Evolutionary conservation across 2,888 invertebrate species (phyloP).

Genomic region (Gibbula magus): DNA sequence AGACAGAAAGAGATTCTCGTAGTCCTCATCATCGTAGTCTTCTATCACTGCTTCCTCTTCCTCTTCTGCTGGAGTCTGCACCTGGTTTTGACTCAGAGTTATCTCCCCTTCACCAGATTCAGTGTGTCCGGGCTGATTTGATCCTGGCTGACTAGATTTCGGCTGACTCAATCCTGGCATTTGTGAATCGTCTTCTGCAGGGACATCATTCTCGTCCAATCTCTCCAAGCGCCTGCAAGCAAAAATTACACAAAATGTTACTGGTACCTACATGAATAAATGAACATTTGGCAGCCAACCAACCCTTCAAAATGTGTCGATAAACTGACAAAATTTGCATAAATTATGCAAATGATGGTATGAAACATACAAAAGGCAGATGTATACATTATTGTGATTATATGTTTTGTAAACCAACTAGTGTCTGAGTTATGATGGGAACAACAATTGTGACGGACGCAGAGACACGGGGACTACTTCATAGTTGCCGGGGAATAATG

Average conservation of each 20-base stretch:
- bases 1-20: constrained; percentile 12
- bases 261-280: background rate
- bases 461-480: too few relatives aligned
- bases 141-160: background rate
- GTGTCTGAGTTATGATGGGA: too few relatives aligned
- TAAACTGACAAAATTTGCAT: too few relatives aligned
- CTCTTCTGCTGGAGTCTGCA: constrained; percentile 47
- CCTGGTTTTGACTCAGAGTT: constrained; percentile 59
- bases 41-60: constrained; percentile 62
- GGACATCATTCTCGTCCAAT: constrained; percentile 54
- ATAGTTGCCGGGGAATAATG: too few relatives aligned
- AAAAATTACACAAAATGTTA: too few relatives aligned
- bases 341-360: too few relatives aligned
- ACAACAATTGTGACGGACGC: too few relatives aligned
- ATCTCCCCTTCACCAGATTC: constrained; percentile 46
- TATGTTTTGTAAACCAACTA: too few relatives aligned
- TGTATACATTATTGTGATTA: too few relatives aligned
- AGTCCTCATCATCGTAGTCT: constrained; percentile 56
- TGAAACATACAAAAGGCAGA: too few relatives aligned
- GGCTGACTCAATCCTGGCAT: constrained; percentile 6
- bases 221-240: background rate
- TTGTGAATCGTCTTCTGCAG: constrained; percentile 41
- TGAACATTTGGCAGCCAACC: too few relatives aligned
- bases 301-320: too few relatives aligned
- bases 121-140: background rate